Evolutionary conservation across 2,888 invertebrate genomes (phyloP), one percentile per base, ranked within the genome.

Genomic region (Rhamnusium bicolor): DNA sequence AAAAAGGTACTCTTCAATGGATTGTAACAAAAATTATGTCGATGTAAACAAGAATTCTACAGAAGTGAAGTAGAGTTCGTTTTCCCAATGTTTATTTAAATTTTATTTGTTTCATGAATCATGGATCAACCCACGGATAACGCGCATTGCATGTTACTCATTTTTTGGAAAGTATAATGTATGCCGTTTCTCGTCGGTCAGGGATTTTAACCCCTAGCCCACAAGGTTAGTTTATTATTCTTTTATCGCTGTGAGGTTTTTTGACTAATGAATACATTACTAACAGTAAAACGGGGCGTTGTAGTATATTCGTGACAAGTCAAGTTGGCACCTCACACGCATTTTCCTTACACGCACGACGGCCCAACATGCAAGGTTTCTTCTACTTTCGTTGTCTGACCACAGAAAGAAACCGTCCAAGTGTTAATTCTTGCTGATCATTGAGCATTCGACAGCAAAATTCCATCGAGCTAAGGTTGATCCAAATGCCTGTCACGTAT

Each of bases 251-350:
- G 69, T 60, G 54, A 19, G 29, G 54, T 54, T 62, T 63, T 65
- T 70, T 32, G 65, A 18, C 14, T 51, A 51, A 71, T 60, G 53
- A 71, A 71, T 66, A 60, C 51, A 71, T 71, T 71, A 71, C 60
- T n/a, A 51, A 27, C 24, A 56, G 71, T 63, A 63, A 63, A 70
- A 69, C 40, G 47, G 60, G 71, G 66, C 53, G 71, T 49, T 49
- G 53, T n/a, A 27, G 19, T 32, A 12, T 40, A 49, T 66, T 66
- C 71, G 71, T 71, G 71, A 66, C 71, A 71, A 40, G 71, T 60
- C 60, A 60, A 60, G 24, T 65, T 71, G 71, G 71, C 71, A 71
- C 71, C 71, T 66, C 61, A 56, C 71, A 71, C 71, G 71, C 71
- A 66, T 71, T 71, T 66, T 71, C 60, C 60, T 66, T 49, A 24